phyloP scores from a whole-genome alignment of 2,113 vertebrate genomes.

The Vicugna pacos region DNA sequence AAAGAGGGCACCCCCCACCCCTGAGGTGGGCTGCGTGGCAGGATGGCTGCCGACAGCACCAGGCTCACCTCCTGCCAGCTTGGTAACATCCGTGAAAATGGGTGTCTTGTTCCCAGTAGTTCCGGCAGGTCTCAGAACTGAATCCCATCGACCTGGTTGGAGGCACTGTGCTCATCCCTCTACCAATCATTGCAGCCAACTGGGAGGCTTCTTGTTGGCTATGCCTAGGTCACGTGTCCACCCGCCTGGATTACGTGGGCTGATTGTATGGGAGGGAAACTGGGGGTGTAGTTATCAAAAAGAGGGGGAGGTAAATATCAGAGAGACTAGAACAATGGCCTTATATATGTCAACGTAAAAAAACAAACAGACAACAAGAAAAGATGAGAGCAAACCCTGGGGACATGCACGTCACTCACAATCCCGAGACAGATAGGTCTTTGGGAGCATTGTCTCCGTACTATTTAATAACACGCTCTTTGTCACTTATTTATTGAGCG shows the following conservation, averaged over 20 bases:
- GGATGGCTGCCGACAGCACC: neutral
- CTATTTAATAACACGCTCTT: neutral
- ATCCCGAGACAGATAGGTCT: neutral
- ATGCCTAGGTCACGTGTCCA: rapidly evolving
- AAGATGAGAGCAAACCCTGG: neutral
- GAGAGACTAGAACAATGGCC: neutral
- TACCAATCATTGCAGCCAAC: neutral
- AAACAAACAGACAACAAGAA: neutral
- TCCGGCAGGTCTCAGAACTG: neutral
- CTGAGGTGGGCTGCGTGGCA: neutral
- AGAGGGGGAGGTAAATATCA: too few relatives aligned
- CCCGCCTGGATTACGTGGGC: neutral
- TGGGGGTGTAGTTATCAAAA: too few relatives aligned
- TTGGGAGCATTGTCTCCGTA: rapidly evolving
- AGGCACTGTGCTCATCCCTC: neutral
- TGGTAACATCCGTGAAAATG: neutral
- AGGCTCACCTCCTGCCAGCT: neutral
- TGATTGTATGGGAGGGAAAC: rapidly evolving
- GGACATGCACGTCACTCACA: neutral
- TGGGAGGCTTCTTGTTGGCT: neutral
- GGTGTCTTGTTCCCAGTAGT: neutral
- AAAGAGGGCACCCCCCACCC: neutral
- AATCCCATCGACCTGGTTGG: neutral
- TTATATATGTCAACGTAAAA: neutral
- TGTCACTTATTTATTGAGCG: neutral